A percentile compares a stretch with the other conserved stretches of the same genome.
These are phyloP conservation scores for Aphidius gifuensis DNA, from an alignment of 1,140 invertebrate genomes.

Conservation along the genomic window DNA sequence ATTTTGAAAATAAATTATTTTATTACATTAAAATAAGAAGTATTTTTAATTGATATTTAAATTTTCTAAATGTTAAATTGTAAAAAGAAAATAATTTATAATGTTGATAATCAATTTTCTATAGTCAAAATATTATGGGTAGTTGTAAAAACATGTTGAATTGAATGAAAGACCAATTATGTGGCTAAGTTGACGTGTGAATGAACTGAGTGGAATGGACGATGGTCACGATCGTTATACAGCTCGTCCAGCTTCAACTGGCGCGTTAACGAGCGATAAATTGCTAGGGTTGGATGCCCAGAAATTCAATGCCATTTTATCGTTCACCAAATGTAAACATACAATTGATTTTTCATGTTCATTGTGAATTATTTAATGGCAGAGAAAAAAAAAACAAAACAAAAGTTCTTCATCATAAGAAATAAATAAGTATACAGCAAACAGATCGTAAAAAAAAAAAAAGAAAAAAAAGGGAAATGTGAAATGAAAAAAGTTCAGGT, in stretches of 20 bases:
- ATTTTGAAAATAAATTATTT: too few species aligned
- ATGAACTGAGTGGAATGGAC: constrained; percentile 8
- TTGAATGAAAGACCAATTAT: constrained; percentile 10
- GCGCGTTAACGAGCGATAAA: constrained; percentile 23
- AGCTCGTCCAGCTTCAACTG: constrained; percentile 7
- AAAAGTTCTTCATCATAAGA: too few species aligned
- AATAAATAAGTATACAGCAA: too few species aligned
- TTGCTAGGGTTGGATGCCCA: constrained; percentile 15
- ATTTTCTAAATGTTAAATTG: too few species aligned
- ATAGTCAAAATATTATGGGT: too few species aligned
- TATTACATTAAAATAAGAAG: too few species aligned
- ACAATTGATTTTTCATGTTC: constrained; percentile 15
- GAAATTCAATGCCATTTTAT: neutral
- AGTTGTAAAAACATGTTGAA: neutral
- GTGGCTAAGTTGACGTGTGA: constrained; percentile 14
- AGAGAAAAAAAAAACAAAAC: neutral
- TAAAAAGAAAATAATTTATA: too few species aligned
- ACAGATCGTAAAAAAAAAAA: too few species aligned
- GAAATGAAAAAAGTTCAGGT: constrained; percentile 14
- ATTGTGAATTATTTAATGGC: neutral
- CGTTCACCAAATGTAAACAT: constrained; percentile 10
- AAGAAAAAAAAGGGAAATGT: too few species aligned
- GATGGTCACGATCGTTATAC: constrained; percentile 12
- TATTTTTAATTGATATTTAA: too few species aligned
- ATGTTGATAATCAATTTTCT: too few species aligned